Evolutionary conservation across 2,113 vertebrate species (phyloP).

Genomic region (Coptodon bakossiorum): DNA sequence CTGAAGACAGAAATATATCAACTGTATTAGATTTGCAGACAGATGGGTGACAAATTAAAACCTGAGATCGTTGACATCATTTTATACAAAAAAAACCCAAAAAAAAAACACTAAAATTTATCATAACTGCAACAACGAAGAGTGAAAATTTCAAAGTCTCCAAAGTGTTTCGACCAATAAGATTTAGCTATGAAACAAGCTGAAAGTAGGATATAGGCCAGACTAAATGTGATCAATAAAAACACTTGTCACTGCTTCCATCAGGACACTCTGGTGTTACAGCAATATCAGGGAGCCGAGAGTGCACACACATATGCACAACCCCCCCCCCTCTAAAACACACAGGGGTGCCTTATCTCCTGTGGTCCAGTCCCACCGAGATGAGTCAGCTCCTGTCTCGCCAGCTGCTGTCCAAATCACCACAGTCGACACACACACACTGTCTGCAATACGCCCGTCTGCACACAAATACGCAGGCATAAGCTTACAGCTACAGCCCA

Average conservation of each 20-base stretch:
- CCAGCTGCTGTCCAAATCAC: slow-evolving; percentile 57
- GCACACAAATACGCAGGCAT: not conserved
- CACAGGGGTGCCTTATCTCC: slow-evolving; percentile 34
- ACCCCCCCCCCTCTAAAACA: not conserved
- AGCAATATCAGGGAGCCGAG: not conserved
- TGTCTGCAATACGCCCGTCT: not conserved
- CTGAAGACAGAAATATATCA: not conserved
- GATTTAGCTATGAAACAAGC: not conserved
- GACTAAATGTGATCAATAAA: not conserved
- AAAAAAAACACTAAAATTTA: not conserved
- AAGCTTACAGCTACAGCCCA: not conserved
- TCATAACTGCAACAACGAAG: not conserved
- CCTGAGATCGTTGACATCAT: not conserved
- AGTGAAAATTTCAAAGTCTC: not conserved
- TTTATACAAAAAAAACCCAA: not conserved
- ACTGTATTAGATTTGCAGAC: not conserved
- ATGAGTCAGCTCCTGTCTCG: slow-evolving; percentile 60
- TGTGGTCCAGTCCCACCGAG: not conserved
- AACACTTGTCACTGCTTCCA: not conserved
- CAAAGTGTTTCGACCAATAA: not conserved
- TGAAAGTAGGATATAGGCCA: not conserved
- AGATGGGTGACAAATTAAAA: not conserved
- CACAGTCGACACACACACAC: not conserved
- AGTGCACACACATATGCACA: not conserved
- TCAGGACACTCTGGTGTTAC: not conserved